These are phyloP conservation scores for Smutsia temminckii DNA, from an alignment of 2,797 vertebrate species.

Conservation along the genomic window DNA sequence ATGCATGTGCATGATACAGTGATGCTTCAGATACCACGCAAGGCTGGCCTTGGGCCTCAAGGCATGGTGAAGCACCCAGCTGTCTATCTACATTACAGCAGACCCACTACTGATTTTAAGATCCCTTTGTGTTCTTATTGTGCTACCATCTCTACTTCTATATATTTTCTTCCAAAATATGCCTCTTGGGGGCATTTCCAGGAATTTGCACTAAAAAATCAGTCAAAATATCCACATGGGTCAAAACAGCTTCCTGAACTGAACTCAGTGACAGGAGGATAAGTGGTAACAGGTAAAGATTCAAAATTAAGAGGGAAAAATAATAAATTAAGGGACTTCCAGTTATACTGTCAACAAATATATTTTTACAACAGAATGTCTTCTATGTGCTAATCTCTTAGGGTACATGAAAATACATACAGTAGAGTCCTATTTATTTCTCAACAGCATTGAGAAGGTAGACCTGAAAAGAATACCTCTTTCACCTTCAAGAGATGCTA, in stretches of 20 bases:
- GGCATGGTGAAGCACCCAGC: background rate
- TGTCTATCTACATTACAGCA: background rate
- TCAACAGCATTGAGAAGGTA: background rate
- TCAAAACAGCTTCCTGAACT: background rate
- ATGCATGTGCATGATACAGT: rapidly evolving
- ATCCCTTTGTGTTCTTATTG: background rate
- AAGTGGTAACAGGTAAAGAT: background rate
- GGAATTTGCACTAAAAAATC: background rate
- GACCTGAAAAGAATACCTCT: background rate
- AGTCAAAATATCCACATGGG: background rate
- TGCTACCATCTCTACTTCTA: background rate
- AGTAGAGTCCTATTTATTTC: background rate
- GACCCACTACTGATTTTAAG: background rate
- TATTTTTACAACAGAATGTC: background rate
- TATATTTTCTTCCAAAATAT: background rate
- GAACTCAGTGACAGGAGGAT: background rate
- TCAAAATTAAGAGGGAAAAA: background rate
- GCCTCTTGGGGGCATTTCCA: background rate
- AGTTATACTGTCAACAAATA: background rate
- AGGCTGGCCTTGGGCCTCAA: background rate
- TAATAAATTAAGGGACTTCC: background rate
- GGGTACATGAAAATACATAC: background rate
- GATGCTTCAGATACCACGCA: background rate
- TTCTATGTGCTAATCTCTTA: background rate
- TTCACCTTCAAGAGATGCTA: background rate